Evolutionary conservation across 2,888 invertebrate species (phyloP), one percentile per base, ranked within the genome.

Genomic region (Aplocera efformata): DNA sequence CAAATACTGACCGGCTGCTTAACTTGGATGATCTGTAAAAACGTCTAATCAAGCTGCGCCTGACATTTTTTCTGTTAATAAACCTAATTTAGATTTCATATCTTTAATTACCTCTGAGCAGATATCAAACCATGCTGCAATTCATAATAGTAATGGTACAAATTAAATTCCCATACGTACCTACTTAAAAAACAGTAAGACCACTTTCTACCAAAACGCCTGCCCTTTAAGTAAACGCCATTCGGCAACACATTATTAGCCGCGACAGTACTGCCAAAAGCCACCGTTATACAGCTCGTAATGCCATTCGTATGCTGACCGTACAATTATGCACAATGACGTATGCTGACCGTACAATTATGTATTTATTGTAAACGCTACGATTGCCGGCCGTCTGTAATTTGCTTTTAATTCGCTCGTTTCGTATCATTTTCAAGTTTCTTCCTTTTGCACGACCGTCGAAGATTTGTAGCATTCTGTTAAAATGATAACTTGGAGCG

Each of bases 321-420:
- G 21, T 43, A 32, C 35, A 11, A 35, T 44, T 37, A 17, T 17
- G 13, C 13, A 17, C 13, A 17, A 17, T 17, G 13, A 17, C 72
- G 83, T 79, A 80, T 77, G 75, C 84, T 77, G 79, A 68, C 75
- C 79, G 67, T 86, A 78, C 88, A 88, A 89, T 89, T 88, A 88
- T 86, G 89, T 88, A 81, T 89, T 89, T 89, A 89, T 88, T 86
- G 86, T 88, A 88, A 89, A 86, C 83, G 89, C 76, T 72, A 81
- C 79, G 83, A 83, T 84, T 82, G 83, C 85, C 78, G 72, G 70
- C 75, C 71, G 75, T 63, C 84, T 80, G 80, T 85, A 88, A 88
- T 88, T 88, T 83, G 77, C 77, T 81, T 88, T 88, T 88, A 88
- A 88, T 88, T 88, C 81, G 77, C 70, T 75, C 66, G 77, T 83